phyloP scores from a whole-genome alignment of 1,140 invertebrate genomes.

The Drosophila micromelanica region DNA sequence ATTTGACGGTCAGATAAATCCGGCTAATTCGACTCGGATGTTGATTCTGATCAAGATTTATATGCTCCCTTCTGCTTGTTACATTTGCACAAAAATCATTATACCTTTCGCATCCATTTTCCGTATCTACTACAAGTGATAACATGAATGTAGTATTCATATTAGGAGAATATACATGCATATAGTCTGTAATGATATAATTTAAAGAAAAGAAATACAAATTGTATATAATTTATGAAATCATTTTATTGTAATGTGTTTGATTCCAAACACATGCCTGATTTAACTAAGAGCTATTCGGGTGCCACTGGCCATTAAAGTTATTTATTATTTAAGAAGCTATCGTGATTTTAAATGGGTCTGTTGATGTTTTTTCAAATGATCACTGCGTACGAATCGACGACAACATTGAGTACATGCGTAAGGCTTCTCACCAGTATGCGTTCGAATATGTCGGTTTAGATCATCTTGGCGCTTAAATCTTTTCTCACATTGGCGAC shows the following conservation, averaged over 20 bases:
- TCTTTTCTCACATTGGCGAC: constrained; percentile 89
- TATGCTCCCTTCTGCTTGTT: too few relatives aligned
- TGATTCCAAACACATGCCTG: constrained; percentile 65
- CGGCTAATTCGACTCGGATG: too few relatives aligned
- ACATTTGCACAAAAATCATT: too few relatives aligned
- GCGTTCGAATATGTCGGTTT: constrained; percentile 92
- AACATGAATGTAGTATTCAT: too few relatives aligned
- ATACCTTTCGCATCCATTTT: too few relatives aligned
- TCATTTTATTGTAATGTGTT: constrained; percentile 75
- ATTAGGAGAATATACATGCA: too few relatives aligned
- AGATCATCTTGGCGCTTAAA: constrained; percentile 94
- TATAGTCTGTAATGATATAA: too few relatives aligned
- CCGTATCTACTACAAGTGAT: too few relatives aligned
- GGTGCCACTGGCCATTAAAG: constrained; percentile 66
- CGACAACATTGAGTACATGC: constrained; percentile 90
- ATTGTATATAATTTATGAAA: constrained; percentile 33
- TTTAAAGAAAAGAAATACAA: not conserved
- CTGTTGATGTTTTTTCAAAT: constrained; percentile 93
- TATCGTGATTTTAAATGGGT: constrained; percentile 88
- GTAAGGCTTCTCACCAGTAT: constrained; percentile 93
- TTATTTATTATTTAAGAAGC: constrained; percentile 59
- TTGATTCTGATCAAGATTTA: too few relatives aligned
- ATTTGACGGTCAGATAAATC: too few relatives aligned
- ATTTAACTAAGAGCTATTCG: constrained; percentile 68
- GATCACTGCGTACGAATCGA: constrained; percentile 93